Base-by-base conservation (phyloP, 1,140 invertebrate genomes). In the Drosophila suzukii region DNA sequence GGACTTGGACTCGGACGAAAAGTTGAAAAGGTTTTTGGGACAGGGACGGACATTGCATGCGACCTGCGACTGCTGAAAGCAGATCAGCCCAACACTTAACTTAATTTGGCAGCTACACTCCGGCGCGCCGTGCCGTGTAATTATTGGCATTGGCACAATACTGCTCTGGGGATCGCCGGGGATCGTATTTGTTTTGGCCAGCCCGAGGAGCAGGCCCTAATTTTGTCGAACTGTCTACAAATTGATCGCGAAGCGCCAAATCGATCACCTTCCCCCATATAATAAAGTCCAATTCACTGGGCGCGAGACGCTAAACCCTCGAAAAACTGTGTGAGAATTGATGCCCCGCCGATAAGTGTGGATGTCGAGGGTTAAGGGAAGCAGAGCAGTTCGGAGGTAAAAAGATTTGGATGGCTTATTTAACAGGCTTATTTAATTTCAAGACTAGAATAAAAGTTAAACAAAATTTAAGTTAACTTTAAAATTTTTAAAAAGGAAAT, bases 201-300 rank as follows among this genome's bases (percentile, higher is more conserved):
- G 17, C 46, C 2, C 39, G 65, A 36, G 47, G 44, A 41, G 39
- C 43, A 38, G 56, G 56, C 78, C 78, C 81, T 86, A 83, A 86
- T 83, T 86, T 86, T 75, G 79, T 36, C 74, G 83, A 86, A 83
- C 83, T 86, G 83, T 80, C 83, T 83, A 78, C 81, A 91, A 91
- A 91, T 89, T 89, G 89, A 91, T 91, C 89, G 85, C 81, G 81
- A 91, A 91, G 89, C 89, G 89, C 89, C 89, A 91, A 91, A 91
- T 91, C 84, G 89, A 91, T 91, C 89, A 91, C 89, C 89, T 91
- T 89, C 63, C 68, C 59, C 62, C 78, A 78, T 67, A 91, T 86
- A 86, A 89, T 81, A 89, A 89, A 75, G 66, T 51, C 41, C 51
- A 73, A 81, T 73, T 60, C 78, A 73, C 53, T 65, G 63, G 65